Evolutionary conservation across 2,113 vertebrate species (phyloP).

Genomic region (Gambusia holbrooki): DNA sequence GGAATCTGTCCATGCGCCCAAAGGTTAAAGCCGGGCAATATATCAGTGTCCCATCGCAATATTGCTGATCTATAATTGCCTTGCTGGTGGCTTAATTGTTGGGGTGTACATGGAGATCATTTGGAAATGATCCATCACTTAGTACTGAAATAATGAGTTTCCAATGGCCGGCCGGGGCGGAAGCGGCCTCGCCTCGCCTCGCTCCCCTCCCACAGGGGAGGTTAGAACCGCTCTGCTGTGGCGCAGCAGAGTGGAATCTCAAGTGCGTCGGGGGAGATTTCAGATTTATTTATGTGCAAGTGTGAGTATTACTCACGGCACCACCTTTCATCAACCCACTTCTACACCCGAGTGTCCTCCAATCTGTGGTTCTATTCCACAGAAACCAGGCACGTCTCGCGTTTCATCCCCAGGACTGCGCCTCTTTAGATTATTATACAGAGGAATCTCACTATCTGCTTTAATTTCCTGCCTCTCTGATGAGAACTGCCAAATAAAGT

Average conservation of each 20-base stretch:
- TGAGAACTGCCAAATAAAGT: slow-evolving; percentile 32
- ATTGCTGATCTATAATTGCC: slow-evolving; percentile 77
- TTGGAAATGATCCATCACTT: slow-evolving; percentile 82
- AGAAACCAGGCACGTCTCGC: slow-evolving; percentile 31
- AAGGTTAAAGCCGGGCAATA: slow-evolving; percentile 74
- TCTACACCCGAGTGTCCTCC: slow-evolving; percentile 26
- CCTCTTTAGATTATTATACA: slow-evolving; percentile 18
- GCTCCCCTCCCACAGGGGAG: slow-evolving; percentile 63
- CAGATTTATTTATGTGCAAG: slow-evolving; percentile 25
- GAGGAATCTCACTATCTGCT: slow-evolving; percentile 13
- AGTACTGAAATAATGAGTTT: slow-evolving; percentile 79
- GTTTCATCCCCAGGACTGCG: slow-evolving; percentile 24
- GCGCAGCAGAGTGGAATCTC: slow-evolving; percentile 41
- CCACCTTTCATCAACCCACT: slow-evolving; percentile 56
- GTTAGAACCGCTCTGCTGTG: slow-evolving; percentile 51
- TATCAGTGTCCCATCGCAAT: slow-evolving; percentile 67
- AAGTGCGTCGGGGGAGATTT: slow-evolving; percentile 31
- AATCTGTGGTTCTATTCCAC: slow-evolving; percentile 58
- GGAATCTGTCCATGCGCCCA: slow-evolving; percentile 70
- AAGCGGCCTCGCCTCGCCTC: slow-evolving; percentile 41
- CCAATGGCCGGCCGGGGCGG: slow-evolving; percentile 68
- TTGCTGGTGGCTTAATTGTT: slow-evolving; percentile 79
- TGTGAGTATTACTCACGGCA: slow-evolving; percentile 37
- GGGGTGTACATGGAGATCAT: slow-evolving; percentile 78
- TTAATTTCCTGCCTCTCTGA: slow-evolving; percentile 10